phyloP scores from a whole-genome alignment of 2,888 invertebrate species.

The Lagria hirta region DNA sequence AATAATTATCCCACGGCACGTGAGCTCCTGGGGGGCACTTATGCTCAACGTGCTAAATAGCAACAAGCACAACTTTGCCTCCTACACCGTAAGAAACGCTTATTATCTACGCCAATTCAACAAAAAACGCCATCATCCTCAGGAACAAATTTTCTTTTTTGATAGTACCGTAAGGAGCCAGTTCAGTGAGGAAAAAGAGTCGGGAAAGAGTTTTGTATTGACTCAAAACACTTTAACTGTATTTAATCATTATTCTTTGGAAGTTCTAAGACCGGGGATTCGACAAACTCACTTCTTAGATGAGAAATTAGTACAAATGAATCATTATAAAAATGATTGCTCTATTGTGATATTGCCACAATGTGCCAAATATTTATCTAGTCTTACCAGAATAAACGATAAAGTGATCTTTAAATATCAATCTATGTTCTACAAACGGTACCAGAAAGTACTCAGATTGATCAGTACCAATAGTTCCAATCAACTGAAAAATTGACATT shows the following conservation, averaged over 20 bases:
- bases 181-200: conserved; percentile 64
- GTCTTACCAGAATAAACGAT: conserved; percentile 42
- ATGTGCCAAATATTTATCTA: conserved; percentile 47
- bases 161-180: conserved; percentile 34
- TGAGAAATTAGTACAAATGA: conserved; percentile 62
- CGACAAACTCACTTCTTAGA: conserved; percentile 62
- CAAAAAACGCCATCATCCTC: conserved; percentile 12
- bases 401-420: conserved; percentile 41
- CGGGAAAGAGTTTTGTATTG: conserved; percentile 71
- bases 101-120: conserved; percentile 51
- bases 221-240: conserved; percentile 67
- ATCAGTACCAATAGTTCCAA: too few species aligned
- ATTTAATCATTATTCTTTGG: conserved; percentile 74
- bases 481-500: too few species aligned
- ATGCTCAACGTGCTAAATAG: conserved; percentile 54
- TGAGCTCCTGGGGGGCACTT: conserved; percentile 61
- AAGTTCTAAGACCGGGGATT: conserved; percentile 59
- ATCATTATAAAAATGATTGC: conserved; percentile 64
- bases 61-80: conserved; percentile 52
- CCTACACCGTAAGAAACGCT: conserved; percentile 66
- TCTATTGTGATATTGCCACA: conserved; percentile 44
- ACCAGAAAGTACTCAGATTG: conserved; percentile 13
- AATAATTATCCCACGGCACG: conserved; percentile 66
- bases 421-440: conserved; percentile 33
- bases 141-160: conserved; percentile 37